Evolutionary conservation across 2,797 vertebrate genomes (phyloP).

Genomic region (Acridotheres tristis): DNA sequence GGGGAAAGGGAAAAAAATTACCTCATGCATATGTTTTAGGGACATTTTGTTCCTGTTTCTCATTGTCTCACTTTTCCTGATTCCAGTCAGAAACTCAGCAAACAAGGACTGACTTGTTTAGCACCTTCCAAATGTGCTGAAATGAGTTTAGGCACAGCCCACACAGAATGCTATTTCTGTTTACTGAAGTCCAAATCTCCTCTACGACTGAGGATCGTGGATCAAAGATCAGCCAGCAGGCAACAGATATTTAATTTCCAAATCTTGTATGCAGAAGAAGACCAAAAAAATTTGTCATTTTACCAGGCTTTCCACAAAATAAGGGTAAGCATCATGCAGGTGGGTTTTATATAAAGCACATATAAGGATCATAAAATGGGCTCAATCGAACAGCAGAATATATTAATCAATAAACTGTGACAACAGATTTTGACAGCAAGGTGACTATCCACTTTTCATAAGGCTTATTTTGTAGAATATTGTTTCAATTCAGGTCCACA

Average conservation of each 20-base stretch:
- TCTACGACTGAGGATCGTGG: not conserved
- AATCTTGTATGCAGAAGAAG: not conserved
- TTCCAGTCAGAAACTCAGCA: not conserved
- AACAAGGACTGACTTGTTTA: slow-evolving; percentile 27
- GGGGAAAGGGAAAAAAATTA: not conserved
- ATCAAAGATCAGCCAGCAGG: slow-evolving; percentile 26
- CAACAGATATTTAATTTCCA: not conserved
- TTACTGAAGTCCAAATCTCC: not conserved
- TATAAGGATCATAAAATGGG: not conserved
- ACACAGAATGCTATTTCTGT: slow-evolving; percentile 41
- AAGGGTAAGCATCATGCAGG: not conserved
- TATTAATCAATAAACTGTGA: not conserved
- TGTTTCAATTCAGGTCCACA: not conserved
- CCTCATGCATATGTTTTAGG: not conserved
- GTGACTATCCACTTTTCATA: not conserved
- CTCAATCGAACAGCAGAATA: not conserved
- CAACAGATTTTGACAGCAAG: not conserved
- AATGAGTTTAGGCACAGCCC: slow-evolving; percentile 42
- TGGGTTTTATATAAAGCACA: not conserved
- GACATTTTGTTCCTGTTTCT: slow-evolving; percentile 37
- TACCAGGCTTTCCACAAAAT: not conserved
- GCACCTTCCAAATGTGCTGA: slow-evolving; percentile 47
- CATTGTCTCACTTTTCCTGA: slow-evolving; percentile 26
- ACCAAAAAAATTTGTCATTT: not conserved
- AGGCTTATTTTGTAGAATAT: not conserved